These are phyloP conservation scores for Rhynchonycteris naso DNA, from an alignment of 2,797 vertebrate genomes.

Conservation along the genomic window DNA sequence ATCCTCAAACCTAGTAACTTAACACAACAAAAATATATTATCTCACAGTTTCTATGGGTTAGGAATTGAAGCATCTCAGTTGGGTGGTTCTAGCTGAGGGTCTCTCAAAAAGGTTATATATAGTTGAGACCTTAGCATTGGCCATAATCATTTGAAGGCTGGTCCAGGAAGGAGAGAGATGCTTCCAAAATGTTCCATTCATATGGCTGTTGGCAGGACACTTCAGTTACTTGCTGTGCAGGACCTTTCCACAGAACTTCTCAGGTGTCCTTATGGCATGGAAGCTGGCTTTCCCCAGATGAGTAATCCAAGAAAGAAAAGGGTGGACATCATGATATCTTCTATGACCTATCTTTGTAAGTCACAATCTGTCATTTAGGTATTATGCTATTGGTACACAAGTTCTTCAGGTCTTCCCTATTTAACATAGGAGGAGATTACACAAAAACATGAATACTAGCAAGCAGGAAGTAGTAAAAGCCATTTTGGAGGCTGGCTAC, in stretches of 20 bases:
- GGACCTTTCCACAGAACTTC: not conserved
- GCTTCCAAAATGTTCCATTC: not conserved
- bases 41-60: not conserved
- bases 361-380: not conserved
- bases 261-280: not conserved
- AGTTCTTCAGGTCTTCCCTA: not conserved
- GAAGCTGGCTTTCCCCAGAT: not conserved
- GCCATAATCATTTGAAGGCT: not conserved
- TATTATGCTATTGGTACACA: not conserved
- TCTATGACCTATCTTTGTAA: not conserved
- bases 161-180: not conserved
- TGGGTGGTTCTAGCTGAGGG: not conserved
- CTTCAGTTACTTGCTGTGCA: not conserved
- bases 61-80: not conserved
- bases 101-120: not conserved
- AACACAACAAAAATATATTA: not conserved
- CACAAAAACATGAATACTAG: not conserved
- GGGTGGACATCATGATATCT: not conserved
- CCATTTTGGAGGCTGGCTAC: not conserved
- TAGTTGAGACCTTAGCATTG: not conserved
- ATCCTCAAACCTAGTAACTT: not conserved
- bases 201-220: not conserved
- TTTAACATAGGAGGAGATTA: not conserved
- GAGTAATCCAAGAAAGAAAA: not conserved
- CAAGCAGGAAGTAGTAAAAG: not conserved